Base-by-base conservation (phyloP, 1,140 invertebrate species). In the Hyphantria cunea region DNA sequence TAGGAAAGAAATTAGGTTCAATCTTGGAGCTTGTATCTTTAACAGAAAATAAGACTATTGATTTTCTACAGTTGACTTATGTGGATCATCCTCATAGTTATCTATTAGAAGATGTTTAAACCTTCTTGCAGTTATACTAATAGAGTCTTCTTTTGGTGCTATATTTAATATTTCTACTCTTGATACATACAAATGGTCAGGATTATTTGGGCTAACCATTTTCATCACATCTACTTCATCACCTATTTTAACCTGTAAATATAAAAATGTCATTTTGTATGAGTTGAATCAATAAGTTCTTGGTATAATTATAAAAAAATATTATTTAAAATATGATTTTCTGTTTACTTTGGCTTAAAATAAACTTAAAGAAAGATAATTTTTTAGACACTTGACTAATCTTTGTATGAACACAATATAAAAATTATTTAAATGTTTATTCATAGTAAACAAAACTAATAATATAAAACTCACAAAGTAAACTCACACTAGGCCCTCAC, bases 151-250 rank as follows among this genome's bases (percentile, higher is more conserved):
- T 65, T 90, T 82, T 12, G 76, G 70, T 17, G 67, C 65, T 14
- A 89, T 80, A 62, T 89, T 89, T 44, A 94, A 39, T 44, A 95
- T 74, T 80, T 93, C 90, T 10, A 95, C 82, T 71, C 94, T 85
- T n/a, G 92, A 82, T 8, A 95, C 89, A 74, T 92, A 86, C 5
- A 95, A 77, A 68, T 94, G 92, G 10, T 93, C 81, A 4, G 92
- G 84, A 84, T 95, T 95, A 25, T 91, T 89, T 5, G 88, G 72
- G 82, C 92, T 94, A 9, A 85, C 68, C 52, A 92, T 89, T 77
- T 92, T 92, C 55, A 95, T 90, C 0, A 94, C 61, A 86, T 95
- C 95, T 60, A 95, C 85, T 91, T 95, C 94, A 89, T 95, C 94
- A 13, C 92, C 93, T 68, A 91, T 44, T 32, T 78, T 66, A 2